Evolutionary conservation across 2,113 vertebrate genomes (phyloP).

Genomic region (Odontophorus gujanensis): DNA sequence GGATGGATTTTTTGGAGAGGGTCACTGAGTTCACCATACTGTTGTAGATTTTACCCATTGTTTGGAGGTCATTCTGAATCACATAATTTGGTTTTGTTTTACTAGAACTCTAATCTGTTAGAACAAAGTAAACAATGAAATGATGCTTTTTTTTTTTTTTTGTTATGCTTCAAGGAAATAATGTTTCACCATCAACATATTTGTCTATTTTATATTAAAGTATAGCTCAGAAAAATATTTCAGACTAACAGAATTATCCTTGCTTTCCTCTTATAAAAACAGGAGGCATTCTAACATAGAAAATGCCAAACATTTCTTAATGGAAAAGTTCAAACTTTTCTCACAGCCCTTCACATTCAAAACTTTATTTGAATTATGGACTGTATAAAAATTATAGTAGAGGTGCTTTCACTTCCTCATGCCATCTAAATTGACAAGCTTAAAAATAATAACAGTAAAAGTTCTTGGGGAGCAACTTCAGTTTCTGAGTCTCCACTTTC

Average conservation of each 20-base stretch:
- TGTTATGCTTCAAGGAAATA: constrained; percentile 19
- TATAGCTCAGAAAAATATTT: constrained; percentile 22
- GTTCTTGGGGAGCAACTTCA: neutral
- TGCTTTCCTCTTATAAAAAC: constrained; percentile 27
- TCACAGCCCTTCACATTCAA: constrained; percentile 52
- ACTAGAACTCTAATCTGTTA: constrained; percentile 15
- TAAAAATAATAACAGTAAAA: neutral
- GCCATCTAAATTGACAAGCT: constrained; percentile 20
- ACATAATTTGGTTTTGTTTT: neutral
- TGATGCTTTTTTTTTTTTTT: constrained; percentile 44
- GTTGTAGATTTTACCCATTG: neutral
- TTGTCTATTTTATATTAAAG: constrained; percentile 26
- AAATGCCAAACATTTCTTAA: constrained; percentile 59
- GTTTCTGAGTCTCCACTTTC: neutral
- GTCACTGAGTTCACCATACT: neutral
- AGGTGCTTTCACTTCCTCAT: constrained; percentile 42
- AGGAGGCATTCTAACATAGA: constrained; percentile 9
- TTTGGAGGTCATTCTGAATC: neutral
- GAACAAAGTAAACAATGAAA: constrained; percentile 47
- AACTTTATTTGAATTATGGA: constrained; percentile 37
- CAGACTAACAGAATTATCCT: constrained; percentile 1
- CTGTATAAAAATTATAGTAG: neutral
- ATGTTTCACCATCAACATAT: neutral
- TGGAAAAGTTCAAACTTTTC: constrained; percentile 67
- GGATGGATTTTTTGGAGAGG: neutral